phyloP scores from a whole-genome alignment of 2,888 invertebrate genomes.

The Acrobasis consociella region DNA sequence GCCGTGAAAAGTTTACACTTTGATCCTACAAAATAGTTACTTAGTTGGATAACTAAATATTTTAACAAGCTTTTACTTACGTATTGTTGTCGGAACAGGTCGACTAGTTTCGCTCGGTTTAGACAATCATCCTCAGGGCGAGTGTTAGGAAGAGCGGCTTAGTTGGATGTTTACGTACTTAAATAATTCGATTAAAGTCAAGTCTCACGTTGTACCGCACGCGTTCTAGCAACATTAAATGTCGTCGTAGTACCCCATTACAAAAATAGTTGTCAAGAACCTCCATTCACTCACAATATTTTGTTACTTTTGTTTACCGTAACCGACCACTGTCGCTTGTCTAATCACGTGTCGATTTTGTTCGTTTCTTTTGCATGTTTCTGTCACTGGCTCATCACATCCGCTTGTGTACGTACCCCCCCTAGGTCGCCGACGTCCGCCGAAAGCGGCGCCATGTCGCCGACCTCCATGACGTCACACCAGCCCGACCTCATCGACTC shows the following conservation, averaged over 20 bases:
- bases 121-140: no score
- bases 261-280: not conserved
- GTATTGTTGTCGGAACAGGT: no score
- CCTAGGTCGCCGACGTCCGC: conserved; percentile 77
- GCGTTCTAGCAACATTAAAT: conserved; percentile 1
- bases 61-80: no score
- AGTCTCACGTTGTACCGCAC: not conserved
- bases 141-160: no score
- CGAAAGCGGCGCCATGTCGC: conserved; percentile 73
- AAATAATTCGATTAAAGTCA: conserved; percentile 19
- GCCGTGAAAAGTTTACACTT: no score
- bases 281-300: conserved; percentile 48
- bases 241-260: conserved; percentile 22
- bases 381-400: conserved; percentile 79
- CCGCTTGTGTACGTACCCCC: conserved; percentile 73
- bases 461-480: conserved; percentile 63
- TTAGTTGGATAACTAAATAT: no score
- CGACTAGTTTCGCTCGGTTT: no score
- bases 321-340: conserved; percentile 56
- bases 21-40: no score
- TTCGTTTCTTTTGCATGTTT: conserved; percentile 79
- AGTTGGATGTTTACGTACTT: no score
- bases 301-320: conserved; percentile 42
- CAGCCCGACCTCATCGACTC: conserved; percentile 57
- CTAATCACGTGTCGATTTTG: conserved; percentile 59